These are phyloP conservation scores for Zaprionus nigranus DNA, from an alignment of 1,140 invertebrate species.

Conservation along the genomic window DNA sequence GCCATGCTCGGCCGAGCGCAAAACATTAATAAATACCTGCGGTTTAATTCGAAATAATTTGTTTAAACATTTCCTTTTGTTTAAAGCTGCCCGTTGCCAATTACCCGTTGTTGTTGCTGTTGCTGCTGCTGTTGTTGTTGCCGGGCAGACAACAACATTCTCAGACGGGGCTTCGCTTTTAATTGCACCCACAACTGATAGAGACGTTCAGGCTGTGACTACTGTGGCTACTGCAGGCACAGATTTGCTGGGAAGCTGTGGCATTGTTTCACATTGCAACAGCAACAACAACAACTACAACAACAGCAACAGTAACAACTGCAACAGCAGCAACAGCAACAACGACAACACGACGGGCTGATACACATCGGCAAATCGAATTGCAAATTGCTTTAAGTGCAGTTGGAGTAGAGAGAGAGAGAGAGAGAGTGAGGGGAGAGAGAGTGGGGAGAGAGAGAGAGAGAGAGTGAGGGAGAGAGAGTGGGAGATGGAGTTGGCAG, in stretches of 20 bases:
- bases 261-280: slow-evolving; percentile 56
- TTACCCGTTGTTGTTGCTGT: slow-evolving; percentile 29
- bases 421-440: not conserved
- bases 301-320: slow-evolving; percentile 38
- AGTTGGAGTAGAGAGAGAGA: not conserved
- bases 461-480: not conserved
- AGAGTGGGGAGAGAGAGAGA: not conserved
- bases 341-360: slow-evolving; percentile 5
- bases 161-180: slow-evolving; percentile 5
- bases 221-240: not conserved
- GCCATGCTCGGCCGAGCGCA: slow-evolving; percentile 74
- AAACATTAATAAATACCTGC: slow-evolving; percentile 83
- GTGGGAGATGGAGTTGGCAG: not conserved
- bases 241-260: slow-evolving; percentile 38
- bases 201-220: not conserved
- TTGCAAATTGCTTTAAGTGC: slow-evolving; percentile 48
- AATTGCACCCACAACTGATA: slow-evolving; percentile 23
- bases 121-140: slow-evolving; percentile 19
- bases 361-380: slow-evolving; percentile 65
- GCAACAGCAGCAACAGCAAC: not conserved
- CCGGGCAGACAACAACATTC: not conserved
- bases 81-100: slow-evolving; percentile 53
- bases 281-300: slow-evolving; percentile 1
- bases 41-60: slow-evolving; percentile 82
- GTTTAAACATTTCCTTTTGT: slow-evolving; percentile 83